Evolutionary conservation across 1,140 invertebrate genomes (phyloP).

Genomic region (Drosophila prosaltans): DNA sequence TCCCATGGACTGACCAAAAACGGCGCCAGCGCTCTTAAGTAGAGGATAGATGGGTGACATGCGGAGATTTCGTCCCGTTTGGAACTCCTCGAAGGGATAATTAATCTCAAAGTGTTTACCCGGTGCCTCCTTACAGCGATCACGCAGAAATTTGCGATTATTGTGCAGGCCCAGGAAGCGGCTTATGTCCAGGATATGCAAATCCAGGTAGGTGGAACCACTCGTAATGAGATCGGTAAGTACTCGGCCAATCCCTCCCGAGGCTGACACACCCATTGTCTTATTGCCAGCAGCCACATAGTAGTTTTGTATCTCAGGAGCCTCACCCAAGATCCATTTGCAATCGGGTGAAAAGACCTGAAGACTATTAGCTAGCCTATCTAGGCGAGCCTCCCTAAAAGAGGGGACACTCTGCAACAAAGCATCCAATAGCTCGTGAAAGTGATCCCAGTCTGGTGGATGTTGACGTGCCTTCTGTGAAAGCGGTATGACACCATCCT

Average conservation of each 20-base stretch:
- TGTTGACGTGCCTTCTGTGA: conserved; percentile 85
- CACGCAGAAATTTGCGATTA: conserved; percentile 96
- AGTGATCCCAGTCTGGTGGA: conserved; percentile 97
- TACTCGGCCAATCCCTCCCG: conserved; percentile 95
- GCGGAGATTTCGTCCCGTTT: conserved; percentile 94
- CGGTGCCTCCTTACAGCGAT: conserved; percentile 96
- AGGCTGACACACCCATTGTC: conserved; percentile 95
- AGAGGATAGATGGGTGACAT: conserved; percentile 98
- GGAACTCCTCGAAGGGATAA: conserved; percentile 93
- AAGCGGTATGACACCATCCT: conserved; percentile 88
- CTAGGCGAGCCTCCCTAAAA: conserved; percentile 88
- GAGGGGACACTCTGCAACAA: conserved; percentile 92
- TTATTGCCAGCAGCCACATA: conserved; percentile 98
- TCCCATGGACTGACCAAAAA: conserved; percentile 99
- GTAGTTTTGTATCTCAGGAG: conserved; percentile 97
- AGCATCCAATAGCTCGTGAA: conserved; percentile 94
- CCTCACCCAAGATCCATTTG: conserved; percentile 96
- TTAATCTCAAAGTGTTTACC: conserved; percentile 93
- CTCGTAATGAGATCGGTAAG: conserved; percentile 95
- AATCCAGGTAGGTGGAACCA: conserved; percentile 91
- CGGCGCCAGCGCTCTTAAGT: conserved; percentile 94
- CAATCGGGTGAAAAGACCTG: conserved; percentile 97
- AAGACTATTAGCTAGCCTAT: conserved; percentile 92
- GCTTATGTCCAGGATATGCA: conserved; percentile 96
- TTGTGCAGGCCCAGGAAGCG: conserved; percentile 98